Conservation (phyloP, 2,888 invertebrate genomes). For the Monochamus alternatus region DNA sequence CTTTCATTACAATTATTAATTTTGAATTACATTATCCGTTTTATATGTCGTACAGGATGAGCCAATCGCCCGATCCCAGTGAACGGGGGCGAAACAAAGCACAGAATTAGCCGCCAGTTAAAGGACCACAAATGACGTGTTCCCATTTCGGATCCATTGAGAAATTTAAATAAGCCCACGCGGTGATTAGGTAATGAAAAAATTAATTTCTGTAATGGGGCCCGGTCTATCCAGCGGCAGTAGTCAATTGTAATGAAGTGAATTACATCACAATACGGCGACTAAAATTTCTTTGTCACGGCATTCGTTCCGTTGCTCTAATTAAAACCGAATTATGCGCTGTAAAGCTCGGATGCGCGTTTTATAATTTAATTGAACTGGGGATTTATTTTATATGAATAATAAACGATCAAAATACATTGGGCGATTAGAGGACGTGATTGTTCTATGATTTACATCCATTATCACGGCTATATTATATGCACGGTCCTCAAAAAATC, state of each 20-base stretch:
- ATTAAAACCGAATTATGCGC: constrained; percentile 25
- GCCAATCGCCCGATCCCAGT: constrained; percentile 55
- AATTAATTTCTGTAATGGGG: constrained; percentile 57
- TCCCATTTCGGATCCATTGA: constrained; percentile 63
- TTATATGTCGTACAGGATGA: constrained; percentile 54
- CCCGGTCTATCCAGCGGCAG: constrained; percentile 42
- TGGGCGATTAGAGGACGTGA: neutral
- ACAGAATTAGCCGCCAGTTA: constrained; percentile 59
- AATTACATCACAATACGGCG: constrained; percentile 43
- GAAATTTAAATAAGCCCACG: constrained; percentile 63
- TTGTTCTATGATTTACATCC: neutral
- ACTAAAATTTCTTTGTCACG: constrained; percentile 41
- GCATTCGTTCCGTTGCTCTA: constrained; percentile 16
- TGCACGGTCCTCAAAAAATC: too few species aligned
- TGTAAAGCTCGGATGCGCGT: constrained; percentile 17
- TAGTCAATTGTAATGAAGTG: constrained; percentile 43
- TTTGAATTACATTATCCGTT: neutral
- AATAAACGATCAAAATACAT: constrained; percentile 1
- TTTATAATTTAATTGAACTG: constrained; percentile 13
- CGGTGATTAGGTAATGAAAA: constrained; percentile 61
- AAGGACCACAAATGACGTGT: constrained; percentile 62
- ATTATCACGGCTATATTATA: too few species aligned
- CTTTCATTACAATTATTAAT: too few species aligned
- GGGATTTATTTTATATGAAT: constrained; percentile 16
- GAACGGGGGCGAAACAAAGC: constrained; percentile 59